A percentile compares a stretch with the other conserved stretches of the same genome.
These are phyloP conservation scores for Bilobella aurantiaca DNA, from an alignment of 1,140 invertebrate genomes.

Conservation along the genomic window DNA sequence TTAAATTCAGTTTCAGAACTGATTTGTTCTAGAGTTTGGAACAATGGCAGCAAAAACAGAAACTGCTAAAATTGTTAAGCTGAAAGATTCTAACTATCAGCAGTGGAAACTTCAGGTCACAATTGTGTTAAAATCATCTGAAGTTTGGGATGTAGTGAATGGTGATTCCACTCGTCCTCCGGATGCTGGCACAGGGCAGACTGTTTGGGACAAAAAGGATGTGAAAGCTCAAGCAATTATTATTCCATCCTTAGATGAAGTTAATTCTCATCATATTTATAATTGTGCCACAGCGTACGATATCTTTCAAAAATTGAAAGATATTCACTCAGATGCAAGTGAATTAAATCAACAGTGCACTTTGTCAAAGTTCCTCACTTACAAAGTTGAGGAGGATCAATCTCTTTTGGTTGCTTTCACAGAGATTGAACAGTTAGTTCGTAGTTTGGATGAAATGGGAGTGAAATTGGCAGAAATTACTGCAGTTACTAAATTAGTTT, in stretches of 20 bases:
- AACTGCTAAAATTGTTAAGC: background rate
- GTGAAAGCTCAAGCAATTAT: slow-evolving; percentile 31
- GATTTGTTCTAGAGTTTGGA: background rate
- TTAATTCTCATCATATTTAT: slow-evolving; percentile 34
- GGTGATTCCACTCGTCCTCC: background rate
- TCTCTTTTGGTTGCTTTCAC: slow-evolving; percentile 1
- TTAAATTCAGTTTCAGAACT: no score
- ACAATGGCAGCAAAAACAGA: background rate
- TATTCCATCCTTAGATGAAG: slow-evolving; percentile 31
- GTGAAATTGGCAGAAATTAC: background rate
- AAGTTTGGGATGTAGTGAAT: slow-evolving; percentile 2
- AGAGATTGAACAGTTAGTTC: slow-evolving; percentile 9
- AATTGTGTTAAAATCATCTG: slow-evolving; percentile 1
- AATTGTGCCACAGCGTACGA: slow-evolving; percentile 35
- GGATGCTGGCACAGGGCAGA: background rate
- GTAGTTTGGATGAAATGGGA: slow-evolving; percentile 14
- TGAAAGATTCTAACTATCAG: background rate
- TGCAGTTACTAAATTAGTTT: slow-evolving; percentile 11
- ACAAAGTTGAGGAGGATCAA: slow-evolving; percentile 3
- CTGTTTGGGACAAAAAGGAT: slow-evolving; percentile 31
- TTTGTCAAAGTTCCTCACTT: slow-evolving; percentile 6
- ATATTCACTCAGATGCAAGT: slow-evolving; percentile 31
- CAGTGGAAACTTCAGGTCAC: slow-evolving; percentile 9
- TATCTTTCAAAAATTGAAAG: slow-evolving; percentile 38
- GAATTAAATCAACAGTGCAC: slow-evolving; percentile 15